Evolutionary conservation across 2,797 vertebrate species (phyloP).

Genomic region (Cuniculus paca): DNA sequence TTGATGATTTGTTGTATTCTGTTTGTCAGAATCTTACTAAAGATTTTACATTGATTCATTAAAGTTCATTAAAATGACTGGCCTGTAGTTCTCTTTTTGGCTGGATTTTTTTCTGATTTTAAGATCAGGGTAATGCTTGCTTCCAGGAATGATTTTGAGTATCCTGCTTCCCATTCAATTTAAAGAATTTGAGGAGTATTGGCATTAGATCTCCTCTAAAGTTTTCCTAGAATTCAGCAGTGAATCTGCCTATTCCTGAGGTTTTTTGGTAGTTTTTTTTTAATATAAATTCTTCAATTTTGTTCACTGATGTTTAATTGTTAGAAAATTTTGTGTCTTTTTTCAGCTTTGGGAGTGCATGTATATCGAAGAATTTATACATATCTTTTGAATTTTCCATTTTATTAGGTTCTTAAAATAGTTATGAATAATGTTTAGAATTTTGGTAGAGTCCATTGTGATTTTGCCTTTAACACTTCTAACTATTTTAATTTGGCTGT

Average conservation of each 20-base stretch:
- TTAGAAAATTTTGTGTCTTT: not conserved
- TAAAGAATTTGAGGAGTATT: not conserved
- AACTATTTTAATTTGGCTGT: not conserved
- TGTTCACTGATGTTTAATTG: not conserved
- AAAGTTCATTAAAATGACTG: not conserved
- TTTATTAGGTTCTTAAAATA: not conserved
- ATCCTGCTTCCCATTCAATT: not conserved
- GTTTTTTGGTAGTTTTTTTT: not conserved
- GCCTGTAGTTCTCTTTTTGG: not conserved
- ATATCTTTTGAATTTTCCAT: not conserved
- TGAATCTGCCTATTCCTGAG: not conserved
- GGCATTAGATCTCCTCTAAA: not conserved
- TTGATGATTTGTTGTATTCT: not conserved
- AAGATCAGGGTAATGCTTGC: not conserved
- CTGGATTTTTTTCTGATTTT: not conserved
- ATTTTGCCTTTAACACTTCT: not conserved
- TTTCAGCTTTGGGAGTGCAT: not conserved
- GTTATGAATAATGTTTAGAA: not conserved
- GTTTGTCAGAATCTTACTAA: not conserved
- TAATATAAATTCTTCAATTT: not conserved
- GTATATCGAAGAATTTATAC: not conserved
- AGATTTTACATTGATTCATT: not conserved
- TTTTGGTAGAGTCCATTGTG: not conserved
- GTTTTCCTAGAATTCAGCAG: not conserved
- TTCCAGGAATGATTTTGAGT: not conserved